phyloP scores from a whole-genome alignment of 2,113 vertebrate species.

The Corythaixoides concolor region DNA sequence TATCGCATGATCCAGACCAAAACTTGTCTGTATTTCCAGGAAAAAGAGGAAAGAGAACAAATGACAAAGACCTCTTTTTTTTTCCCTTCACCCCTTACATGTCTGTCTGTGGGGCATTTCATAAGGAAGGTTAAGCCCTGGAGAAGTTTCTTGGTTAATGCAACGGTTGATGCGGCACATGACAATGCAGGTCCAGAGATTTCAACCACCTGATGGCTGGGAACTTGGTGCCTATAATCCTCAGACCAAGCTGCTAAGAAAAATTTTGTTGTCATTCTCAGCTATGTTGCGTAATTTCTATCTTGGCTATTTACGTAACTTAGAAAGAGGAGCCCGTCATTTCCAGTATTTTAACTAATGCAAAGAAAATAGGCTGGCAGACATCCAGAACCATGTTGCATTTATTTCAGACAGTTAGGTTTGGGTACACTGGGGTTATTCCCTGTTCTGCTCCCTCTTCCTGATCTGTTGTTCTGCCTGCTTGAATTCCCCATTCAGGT shows the following conservation, averaged over 20 bases:
- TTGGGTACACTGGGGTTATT: no score
- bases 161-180: neutral
- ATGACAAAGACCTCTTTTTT: neutral
- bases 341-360: no score
- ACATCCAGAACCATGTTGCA: no score
- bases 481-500: no score
- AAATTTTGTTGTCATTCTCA: neutral
- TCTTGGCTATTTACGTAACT: neutral
- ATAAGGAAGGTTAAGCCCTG: neutral
- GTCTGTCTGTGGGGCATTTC: neutral
- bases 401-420: no score
- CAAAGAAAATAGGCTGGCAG: no score
- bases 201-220: neutral
- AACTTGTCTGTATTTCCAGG: neutral
- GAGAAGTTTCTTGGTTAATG: neutral
- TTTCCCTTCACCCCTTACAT: neutral
- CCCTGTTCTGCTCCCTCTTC: no score
- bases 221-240: neutral
- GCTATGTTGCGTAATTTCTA: neutral
- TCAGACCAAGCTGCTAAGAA: neutral
- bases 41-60: neutral
- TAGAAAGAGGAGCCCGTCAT: no score
- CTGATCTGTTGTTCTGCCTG: no score
- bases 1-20: neutral
- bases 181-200: neutral